These are phyloP conservation scores for Meriones unguiculatus DNA, from an alignment of 2,113 vertebrate genomes.

Conservation along the genomic window DNA sequence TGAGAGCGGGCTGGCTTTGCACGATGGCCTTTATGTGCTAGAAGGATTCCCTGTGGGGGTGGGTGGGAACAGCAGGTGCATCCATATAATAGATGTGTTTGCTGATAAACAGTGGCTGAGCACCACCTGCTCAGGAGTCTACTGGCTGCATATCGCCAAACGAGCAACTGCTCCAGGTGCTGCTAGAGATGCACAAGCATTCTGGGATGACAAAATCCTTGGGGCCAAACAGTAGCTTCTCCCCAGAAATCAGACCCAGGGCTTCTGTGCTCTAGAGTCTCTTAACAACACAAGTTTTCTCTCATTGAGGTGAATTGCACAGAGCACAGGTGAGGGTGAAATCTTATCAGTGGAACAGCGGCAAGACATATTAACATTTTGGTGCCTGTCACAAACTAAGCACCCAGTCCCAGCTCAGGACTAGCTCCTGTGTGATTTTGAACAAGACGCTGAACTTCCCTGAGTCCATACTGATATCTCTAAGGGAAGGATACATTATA, in stretches of 20 bases:
- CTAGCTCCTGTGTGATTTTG: not conserved
- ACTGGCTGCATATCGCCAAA: not conserved
- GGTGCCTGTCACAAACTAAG: not conserved
- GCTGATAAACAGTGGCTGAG: not conserved
- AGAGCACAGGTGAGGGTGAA: fast-evolving
- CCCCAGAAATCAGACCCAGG: not conserved
- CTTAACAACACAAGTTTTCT: not conserved
- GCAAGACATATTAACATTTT: not conserved
- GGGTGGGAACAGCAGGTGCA: conserved; percentile 34
- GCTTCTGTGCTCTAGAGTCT: not conserved
- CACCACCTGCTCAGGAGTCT: conserved; percentile 36
- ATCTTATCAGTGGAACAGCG: not conserved
- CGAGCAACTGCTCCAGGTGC: conserved; percentile 41
- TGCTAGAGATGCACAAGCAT: not conserved
- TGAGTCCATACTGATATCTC: not conserved
- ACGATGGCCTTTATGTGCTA: not conserved
- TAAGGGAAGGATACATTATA: not conserved
- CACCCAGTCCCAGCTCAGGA: not conserved
- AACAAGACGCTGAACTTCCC: not conserved
- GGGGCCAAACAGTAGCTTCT: not conserved
- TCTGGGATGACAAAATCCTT: not conserved
- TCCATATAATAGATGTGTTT: conserved; percentile 19
- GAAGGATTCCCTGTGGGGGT: not conserved
- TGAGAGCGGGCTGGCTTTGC: not conserved
- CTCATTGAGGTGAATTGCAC: not conserved